Evolutionary conservation across 2,888 invertebrate species (phyloP).

Genomic region (Yponomeuta cagnagella): DNA sequence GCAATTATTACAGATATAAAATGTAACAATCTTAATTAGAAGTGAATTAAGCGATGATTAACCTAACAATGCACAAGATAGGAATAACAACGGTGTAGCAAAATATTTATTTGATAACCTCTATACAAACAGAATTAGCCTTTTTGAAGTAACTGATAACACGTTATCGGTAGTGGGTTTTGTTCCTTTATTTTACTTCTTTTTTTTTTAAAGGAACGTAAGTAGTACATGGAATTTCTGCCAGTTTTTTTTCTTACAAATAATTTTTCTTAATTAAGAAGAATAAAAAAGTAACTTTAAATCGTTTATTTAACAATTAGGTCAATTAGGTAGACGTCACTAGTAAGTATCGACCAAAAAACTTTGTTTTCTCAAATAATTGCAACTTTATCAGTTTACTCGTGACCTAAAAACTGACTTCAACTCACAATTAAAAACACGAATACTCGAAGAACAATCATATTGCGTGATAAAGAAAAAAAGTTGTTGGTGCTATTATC

Average conservation of each 20-base stretch:
- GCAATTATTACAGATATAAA: background rate
- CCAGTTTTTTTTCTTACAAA: too few relatives aligned
- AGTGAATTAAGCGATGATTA: background rate
- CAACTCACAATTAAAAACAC: slow-evolving; percentile 45
- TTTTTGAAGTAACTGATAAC: background rate
- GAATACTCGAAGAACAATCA: slow-evolving; percentile 58
- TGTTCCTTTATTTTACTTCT: too few relatives aligned
- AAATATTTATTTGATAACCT: background rate
- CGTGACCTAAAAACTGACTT: slow-evolving; percentile 45
- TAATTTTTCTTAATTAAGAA: too few relatives aligned
- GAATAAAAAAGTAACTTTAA: too few relatives aligned
- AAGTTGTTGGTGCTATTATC: slow-evolving; percentile 41
- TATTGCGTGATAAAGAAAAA: slow-evolving; percentile 39
- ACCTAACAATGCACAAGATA: background rate
- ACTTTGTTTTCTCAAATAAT: background rate
- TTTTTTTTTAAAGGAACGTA: too few relatives aligned
- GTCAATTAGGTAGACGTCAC: background rate
- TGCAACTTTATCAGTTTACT: slow-evolving; percentile 35
- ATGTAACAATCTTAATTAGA: background rate
- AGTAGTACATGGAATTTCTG: too few relatives aligned
- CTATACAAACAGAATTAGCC: background rate
- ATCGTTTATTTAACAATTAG: background rate
- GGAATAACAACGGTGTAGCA: background rate
- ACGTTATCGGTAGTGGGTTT: background rate
- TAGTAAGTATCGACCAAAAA: background rate